Conservation (phyloP, 2,888 invertebrate species). For the Schizotus pectinicornis region DNA sequence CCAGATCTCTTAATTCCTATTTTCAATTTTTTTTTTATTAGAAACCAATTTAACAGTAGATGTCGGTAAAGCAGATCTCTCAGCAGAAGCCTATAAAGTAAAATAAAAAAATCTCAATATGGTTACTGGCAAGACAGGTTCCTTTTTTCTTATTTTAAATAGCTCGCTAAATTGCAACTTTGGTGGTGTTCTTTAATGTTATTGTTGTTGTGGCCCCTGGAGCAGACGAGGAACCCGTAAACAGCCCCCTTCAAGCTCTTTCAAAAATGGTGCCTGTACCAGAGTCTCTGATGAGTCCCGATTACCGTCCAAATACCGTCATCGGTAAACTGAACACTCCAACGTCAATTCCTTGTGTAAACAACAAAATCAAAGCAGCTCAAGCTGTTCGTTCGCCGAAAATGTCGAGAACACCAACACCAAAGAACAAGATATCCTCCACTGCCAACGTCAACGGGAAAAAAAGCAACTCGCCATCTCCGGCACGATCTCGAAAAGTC, state of each 20-base stretch:
- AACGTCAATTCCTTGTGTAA: not conserved
- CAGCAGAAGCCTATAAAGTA: too few relatives aligned
- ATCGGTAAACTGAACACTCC: conserved; percentile 36
- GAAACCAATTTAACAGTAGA: not conserved
- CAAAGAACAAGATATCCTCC: conserved; percentile 12
- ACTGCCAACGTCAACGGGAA: conserved; percentile 19
- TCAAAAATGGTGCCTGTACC: conserved; percentile 89
- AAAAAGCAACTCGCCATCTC: conserved; percentile 44
- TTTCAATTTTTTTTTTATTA: too few relatives aligned
- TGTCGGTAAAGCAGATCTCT: too few relatives aligned
- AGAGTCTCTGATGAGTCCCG: conserved; percentile 86
- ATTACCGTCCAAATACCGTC: conserved; percentile 63
- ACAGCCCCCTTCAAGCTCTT: conserved; percentile 76
- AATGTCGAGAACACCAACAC: conserved; percentile 24
- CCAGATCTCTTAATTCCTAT: too few relatives aligned
- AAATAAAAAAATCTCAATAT: too few relatives aligned
- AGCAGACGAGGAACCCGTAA: conserved; percentile 52
- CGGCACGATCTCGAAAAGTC: conserved; percentile 41
- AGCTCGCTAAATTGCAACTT: not conserved
- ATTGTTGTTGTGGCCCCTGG: too few relatives aligned
- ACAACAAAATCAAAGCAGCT: conserved; percentile 19
- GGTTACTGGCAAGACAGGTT: not conserved
- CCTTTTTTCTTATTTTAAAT: not conserved
- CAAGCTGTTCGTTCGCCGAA: conserved; percentile 44
- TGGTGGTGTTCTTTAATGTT: too few relatives aligned